Percentiles rank a stretch among this genome's conserved stretches.
These are phyloP conservation scores for Lepidiolamprologus cunningtoni DNA, from an alignment of 2,113 vertebrate species.

Conservation along the genomic window DNA sequence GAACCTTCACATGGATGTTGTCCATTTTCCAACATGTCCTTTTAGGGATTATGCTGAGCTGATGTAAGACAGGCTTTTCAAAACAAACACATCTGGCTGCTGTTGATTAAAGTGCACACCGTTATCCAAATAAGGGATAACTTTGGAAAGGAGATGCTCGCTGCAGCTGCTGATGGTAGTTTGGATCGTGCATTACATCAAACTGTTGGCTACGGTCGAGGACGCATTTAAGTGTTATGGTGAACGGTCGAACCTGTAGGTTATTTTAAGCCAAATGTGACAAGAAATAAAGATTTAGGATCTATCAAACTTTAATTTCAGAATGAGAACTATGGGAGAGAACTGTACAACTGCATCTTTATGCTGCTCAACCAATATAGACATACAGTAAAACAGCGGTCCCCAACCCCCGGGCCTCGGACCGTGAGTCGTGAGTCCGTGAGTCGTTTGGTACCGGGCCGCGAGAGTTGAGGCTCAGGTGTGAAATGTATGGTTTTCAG, in stretches of 20 bases:
- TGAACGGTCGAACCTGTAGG: not conserved
- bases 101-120: not conserved
- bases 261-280: not conserved
- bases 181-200: not conserved
- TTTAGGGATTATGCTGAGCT: not conserved
- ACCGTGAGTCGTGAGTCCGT: accelerated
- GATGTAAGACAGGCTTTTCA: not conserved
- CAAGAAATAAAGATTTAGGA: not conserved
- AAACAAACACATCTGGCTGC: not conserved
- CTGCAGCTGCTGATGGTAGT: not conserved
- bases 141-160: not conserved
- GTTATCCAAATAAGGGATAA: not conserved
- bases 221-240: not conserved
- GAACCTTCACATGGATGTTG: not conserved
- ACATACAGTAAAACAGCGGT: not conserved
- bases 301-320: not conserved
- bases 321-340: not conserved
- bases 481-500: accelerated
- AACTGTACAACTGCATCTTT: not conserved
- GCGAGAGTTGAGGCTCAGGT: too few species aligned
- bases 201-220: not conserved
- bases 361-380: not conserved
- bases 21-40: not conserved
- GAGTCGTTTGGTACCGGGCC: not conserved
- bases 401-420: not conserved